Conservation (phyloP, 2,888 invertebrate species). For the Thalpophila matura region DNA sequence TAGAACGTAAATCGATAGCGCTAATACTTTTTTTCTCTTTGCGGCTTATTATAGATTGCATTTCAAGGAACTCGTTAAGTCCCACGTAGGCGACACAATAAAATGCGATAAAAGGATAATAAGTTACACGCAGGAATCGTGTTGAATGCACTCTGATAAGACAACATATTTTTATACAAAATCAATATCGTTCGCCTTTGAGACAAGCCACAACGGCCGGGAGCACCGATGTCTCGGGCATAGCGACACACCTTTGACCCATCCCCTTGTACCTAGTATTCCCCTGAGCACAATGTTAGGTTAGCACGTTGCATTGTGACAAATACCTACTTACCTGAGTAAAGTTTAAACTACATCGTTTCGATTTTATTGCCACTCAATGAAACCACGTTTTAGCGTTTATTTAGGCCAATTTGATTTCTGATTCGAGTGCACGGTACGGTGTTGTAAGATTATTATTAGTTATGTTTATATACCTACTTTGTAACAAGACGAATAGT, state of each 20-base stretch:
- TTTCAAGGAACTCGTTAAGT: constrained; percentile 25
- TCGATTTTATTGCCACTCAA: constrained; percentile 77
- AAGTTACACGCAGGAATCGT: constrained; percentile 21
- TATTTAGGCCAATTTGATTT: constrained; percentile 67
- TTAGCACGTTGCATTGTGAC: constrained; percentile 83
- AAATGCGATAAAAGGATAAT: constrained; percentile 35
- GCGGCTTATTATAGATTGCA: constrained; percentile 24
- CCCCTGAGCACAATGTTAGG: constrained; percentile 80
- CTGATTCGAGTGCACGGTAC: constrained; percentile 53
- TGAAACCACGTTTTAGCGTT: constrained; percentile 65
- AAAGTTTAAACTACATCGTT: constrained; percentile 82
- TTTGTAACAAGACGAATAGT: constrained; percentile 25
- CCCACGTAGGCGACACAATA: constrained; percentile 28
- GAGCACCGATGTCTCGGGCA: constrained; percentile 75
- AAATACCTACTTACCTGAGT: constrained; percentile 85
- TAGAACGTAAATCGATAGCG: constrained; percentile 2
- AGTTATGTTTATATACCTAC: constrained; percentile 34
- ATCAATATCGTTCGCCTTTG: constrained; percentile 78
- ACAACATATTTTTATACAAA: constrained; percentile 69
- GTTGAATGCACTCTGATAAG: constrained; percentile 37
- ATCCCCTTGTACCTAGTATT: constrained; percentile 77
- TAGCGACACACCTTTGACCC: constrained; percentile 77
- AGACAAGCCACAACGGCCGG: constrained; percentile 74
- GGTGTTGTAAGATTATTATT: constrained; percentile 56
- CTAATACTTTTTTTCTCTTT: not conserved